A percentile compares a stretch with the other conserved stretches of the same genome.
These are phyloP conservation scores for Oncorhynchus mykiss DNA, from an alignment of 2,113 vertebrate genomes.

Conservation along the genomic window DNA sequence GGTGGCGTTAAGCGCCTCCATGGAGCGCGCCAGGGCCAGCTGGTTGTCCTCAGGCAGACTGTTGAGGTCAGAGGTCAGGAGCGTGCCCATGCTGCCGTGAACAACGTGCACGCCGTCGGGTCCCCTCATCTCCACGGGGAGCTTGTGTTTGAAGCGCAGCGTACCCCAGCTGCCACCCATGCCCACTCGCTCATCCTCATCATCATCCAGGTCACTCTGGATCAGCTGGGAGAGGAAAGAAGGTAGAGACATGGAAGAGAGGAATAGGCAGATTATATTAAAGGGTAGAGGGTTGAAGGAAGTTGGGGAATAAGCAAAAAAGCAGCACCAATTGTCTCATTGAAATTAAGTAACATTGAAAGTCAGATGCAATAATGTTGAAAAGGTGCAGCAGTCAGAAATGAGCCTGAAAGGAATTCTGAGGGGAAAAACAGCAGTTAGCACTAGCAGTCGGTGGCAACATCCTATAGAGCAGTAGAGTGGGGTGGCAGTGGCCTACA, in stretches of 20 bases:
- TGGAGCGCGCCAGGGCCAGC: constrained; percentile 88
- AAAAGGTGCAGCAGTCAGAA: neutral
- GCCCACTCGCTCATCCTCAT: constrained; percentile 77
- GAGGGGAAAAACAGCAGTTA: neutral
- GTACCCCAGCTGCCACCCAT: constrained; percentile 80
- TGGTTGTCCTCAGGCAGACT: constrained; percentile 97
- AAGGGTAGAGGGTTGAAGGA: neutral
- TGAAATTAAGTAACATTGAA: neutral
- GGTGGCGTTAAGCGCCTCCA: constrained; percentile 83
- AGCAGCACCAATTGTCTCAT: neutral
- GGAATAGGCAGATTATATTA: too few species aligned
- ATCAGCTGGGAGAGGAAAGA: constrained; percentile 78
- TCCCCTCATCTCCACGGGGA: constrained; percentile 87
- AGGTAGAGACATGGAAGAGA: neutral
- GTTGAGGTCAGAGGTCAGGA: constrained; percentile 93
- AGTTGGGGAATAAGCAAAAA: neutral
- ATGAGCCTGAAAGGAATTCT: neutral
- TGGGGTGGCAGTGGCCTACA: constrained; percentile 7
- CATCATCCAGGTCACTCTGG: constrained; percentile 89
- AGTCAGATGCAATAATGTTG: neutral
- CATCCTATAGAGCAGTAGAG: neutral
- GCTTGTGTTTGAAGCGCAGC: constrained; percentile 91
- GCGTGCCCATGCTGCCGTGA: constrained; percentile 92
- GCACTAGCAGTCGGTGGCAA: neutral
- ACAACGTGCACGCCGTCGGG: constrained; percentile 76